A percentile compares a stretch with the other conserved stretches of the same genome.
phyloP scores from a whole-genome alignment of 2,113 vertebrate genomes.

The Corythoichthys haematopterus region DNA sequence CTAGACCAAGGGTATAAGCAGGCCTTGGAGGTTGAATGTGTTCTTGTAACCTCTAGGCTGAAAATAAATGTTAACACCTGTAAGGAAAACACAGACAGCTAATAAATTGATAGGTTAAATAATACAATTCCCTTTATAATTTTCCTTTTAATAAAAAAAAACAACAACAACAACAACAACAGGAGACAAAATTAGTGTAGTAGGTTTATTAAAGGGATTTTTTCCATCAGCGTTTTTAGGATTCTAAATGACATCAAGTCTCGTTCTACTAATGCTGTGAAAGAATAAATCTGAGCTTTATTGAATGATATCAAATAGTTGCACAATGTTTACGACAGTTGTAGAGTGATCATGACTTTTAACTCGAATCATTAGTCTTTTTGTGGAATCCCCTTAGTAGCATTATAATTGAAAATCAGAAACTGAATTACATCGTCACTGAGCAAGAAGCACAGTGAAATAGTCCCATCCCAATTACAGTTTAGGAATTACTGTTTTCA shows the following conservation, averaged over 20 bases:
- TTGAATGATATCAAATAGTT: slow-evolving; percentile 12
- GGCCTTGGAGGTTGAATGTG: background rate
- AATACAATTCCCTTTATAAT: no score
- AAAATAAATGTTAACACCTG: no score
- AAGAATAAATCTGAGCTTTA: slow-evolving; percentile 21
- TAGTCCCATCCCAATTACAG: background rate
- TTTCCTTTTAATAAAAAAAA: no score
- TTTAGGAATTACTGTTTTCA: background rate
- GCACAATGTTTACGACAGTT: slow-evolving; percentile 1
- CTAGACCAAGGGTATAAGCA: background rate
- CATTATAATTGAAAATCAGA: background rate
- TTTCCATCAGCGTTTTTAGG: slow-evolving; percentile 34
- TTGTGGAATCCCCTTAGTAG: background rate
- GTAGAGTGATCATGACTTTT: background rate
- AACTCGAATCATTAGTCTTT: background rate
- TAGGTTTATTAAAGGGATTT: slow-evolving; percentile 64
- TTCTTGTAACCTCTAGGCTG: background rate
- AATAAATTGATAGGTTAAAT: no score
- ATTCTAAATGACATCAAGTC: slow-evolving; percentile 47
- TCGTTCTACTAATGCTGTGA: slow-evolving; percentile 20
- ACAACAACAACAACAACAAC: slow-evolving; percentile 11
- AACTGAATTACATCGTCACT: no score
- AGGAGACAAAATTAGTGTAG: background rate
- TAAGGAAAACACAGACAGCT: no score
- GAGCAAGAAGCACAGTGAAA: no score